Evolutionary conservation across 53 echinoderm and acorn worm species (phyloP), one percentile per base, ranked within the genome.

Genomic region (Henricia sp.): DNA sequence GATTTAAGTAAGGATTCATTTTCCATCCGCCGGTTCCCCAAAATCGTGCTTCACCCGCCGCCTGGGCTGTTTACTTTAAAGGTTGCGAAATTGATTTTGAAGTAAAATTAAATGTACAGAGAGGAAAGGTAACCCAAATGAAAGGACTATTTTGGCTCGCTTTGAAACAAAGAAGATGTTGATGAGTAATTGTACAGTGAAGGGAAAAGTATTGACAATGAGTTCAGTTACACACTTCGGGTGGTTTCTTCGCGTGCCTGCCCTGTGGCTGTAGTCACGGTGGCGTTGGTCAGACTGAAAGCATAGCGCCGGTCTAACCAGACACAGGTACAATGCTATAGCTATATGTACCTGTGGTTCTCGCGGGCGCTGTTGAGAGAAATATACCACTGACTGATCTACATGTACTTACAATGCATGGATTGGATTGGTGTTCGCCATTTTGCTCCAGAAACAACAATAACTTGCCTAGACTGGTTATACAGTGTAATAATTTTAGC

Each of bases 91-190:
- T 57, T 58, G 57, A 57, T 57, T 76, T 25, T 30, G 43, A 57
- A 54, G 28, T 41, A 76, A 38, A 58, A 58, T 44, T n/a, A 24
- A 27, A 23, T 28, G 58, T 34, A 43, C 41, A 20, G 37, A 27
- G 55, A 54, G n/a, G n/a, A n/a, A 17, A 8, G 54, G 76, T 58
- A 57, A 58, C 76, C 42, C 41, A 38, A 28, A 38, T 26, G 40
- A 42, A 76, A 25, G 58, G 56, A 59, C 41, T 37, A 27, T 40
- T 58, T 57, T n/a, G 9, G 29, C 33, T 60, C 32, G 29, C 13
- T 21, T 73, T 54, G 21, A 54, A 76, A 76, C 76, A 76, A 76
- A 76, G 70, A 40, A 67, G 23, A 39, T 67, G 76, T 32, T 24
- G 58, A 23, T 6, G 37, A 28, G 59, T 58, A 42, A 58, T 76